Conservation (phyloP, 2,797 vertebrate genomes). For the Smutsia gigantea region DNA sequence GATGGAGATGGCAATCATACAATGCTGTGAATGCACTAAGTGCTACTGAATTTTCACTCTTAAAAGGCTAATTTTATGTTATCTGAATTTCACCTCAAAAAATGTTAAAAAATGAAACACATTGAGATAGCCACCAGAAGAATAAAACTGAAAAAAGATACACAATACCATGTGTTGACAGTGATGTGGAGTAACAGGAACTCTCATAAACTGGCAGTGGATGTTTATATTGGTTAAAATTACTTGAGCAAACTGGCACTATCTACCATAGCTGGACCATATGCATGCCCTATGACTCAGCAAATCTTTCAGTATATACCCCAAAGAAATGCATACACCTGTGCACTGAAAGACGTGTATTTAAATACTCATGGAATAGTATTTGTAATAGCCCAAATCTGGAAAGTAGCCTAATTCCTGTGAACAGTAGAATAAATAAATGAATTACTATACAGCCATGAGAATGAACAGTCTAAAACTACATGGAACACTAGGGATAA, state of each 20-base stretch:
- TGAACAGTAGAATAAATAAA: neutral
- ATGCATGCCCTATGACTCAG: neutral
- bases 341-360: neutral
- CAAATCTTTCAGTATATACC: neutral
- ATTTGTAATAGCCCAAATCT: neutral
- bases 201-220: neutral
- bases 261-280: neutral
- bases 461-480: neutral
- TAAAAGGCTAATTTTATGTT: neutral
- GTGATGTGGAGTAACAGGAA: neutral
- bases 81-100: neutral
- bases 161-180: neutral
- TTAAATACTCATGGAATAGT: neutral
- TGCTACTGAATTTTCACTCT: neutral
- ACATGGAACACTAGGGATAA: neutral
- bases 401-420: neutral
- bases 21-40: neutral
- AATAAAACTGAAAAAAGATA: neutral
- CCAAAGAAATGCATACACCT: neutral
- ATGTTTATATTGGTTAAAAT: neutral
- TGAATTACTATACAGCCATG: neutral
- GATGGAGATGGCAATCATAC: neutral
- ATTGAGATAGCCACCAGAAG: neutral
- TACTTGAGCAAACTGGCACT: neutral
- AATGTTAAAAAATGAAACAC: neutral